A percentile compares a stretch with the other conserved stretches of the same genome.
Conservation (phyloP, 2,113 vertebrate genomes). For the Gymnocephalus cernua region DNA sequence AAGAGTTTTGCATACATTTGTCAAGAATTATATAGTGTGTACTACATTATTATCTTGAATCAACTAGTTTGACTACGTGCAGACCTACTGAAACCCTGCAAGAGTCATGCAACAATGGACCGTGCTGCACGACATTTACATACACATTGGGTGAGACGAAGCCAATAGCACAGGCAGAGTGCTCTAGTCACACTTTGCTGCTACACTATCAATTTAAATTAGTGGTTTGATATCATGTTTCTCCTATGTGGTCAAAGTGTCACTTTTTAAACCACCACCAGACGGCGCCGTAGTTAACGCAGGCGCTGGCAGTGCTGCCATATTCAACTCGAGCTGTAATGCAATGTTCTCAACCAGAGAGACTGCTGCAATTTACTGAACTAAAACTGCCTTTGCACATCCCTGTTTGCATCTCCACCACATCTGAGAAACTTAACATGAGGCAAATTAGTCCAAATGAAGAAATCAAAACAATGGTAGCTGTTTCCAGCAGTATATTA, state of each 20-base stretch:
- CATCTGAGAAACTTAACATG: too few species aligned
- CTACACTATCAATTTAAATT: too few species aligned
- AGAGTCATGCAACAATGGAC: too few species aligned
- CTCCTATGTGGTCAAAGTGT: not conserved
- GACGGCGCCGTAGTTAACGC: not conserved
- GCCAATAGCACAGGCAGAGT: not conserved
- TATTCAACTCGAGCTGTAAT: not conserved
- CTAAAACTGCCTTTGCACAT: too few species aligned
- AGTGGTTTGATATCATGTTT: not conserved
- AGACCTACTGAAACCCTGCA: not conserved
- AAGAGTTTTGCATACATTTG: not conserved
- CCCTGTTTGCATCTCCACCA: too few species aligned
- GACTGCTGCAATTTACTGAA: too few species aligned
- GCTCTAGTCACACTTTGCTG: not conserved
- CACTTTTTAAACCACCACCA: slow-evolving; percentile 10
- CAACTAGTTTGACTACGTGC: not conserved
- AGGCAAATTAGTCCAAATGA: too few species aligned
- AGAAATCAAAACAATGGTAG: too few species aligned
- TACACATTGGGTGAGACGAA: not conserved
- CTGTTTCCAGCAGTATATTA: too few species aligned
- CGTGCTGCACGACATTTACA: not conserved
- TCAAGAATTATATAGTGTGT: not conserved
- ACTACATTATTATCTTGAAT: not conserved
- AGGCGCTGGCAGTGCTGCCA: not conserved
- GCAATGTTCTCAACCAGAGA: not conserved